Conservation (phyloP, 2,113 vertebrate species). For the Motacilla alba region DNA sequence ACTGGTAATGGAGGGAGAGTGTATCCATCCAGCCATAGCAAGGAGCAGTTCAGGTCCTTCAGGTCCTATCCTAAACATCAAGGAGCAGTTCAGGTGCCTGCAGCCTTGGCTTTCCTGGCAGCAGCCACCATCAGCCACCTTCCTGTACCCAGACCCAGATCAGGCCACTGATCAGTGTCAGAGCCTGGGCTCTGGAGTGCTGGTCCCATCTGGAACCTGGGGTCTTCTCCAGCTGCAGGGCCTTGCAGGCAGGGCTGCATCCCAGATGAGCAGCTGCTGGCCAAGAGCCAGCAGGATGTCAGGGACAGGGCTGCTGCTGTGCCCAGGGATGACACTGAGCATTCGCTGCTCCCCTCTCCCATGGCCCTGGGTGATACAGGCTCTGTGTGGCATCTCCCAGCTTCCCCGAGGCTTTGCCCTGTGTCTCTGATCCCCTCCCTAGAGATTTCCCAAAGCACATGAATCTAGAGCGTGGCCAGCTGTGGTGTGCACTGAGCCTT, state of each 20-base stretch:
- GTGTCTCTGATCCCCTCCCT: not conserved
- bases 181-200: accelerated
- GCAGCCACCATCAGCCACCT: not conserved
- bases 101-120: not conserved
- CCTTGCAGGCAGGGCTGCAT: not conserved
- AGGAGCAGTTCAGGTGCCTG: not conserved
- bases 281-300: accelerated
- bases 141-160: not conserved
- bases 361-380: accelerated
- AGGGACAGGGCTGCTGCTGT: not conserved
- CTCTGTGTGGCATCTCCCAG: not conserved
- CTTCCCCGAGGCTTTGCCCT: not conserved
- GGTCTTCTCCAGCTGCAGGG: not conserved
- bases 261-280: not conserved
- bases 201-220: not conserved
- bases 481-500: not conserved
- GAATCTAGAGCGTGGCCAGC: not conserved
- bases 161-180: not conserved
- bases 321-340: accelerated
- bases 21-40: not conserved
- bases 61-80: not conserved
- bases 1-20: not conserved
- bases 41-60: not conserved
- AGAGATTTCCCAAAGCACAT: not conserved
- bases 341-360: not conserved